Base-by-base conservation (phyloP, 2,888 invertebrate species). In the Brachyopa scutellaris region DNA sequence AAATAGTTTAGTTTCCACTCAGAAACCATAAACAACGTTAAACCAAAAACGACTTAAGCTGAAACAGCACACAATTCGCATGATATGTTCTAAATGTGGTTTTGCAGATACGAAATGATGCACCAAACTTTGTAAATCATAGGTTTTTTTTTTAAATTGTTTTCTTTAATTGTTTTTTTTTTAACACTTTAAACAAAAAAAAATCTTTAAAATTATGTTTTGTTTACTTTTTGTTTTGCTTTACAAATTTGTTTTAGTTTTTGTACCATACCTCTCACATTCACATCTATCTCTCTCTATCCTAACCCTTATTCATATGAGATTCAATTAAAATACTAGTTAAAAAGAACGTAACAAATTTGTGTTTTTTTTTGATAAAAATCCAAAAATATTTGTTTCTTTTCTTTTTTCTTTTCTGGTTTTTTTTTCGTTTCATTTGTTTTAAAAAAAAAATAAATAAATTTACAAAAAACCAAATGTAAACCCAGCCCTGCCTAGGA, bases 401-500 rank as follows among this genome's bases (percentile, higher is more conserved):
- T 85, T 86, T 85, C 84, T 85, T 85, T 85, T 86, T 85, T 83
- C 85, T 85, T 85, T 85, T 85, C 85, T 86, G 73, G 74, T 83
- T 85, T 79, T 80, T 84, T 85, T 84, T 85, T 66, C 69, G 74
- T 59, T 73, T 53, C 67, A 85, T 85, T 47, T 82, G 84, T 84
- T 72, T 79, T 84, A 70, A 45, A 47, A 69, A 59, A 74, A 84
- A 49, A 64, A 49, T 45, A 23, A 45, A 47, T 19, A 47, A 31
- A 36, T 1, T 45, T 31, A 42, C 49, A 53, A 29, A 49, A 62
- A 45, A 80, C 67, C 40, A 47, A 57, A 66, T 66, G 72, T 62
- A 59, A 77, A 76, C 77, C 67, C 87, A 93, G 93, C 92, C 90
- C 91, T 93, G 89, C 93, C 93, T 90, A 92, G 93, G 93, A 93